Base-by-base conservation (phyloP, 2,797 vertebrate species). In the Tenualosa thibaudeaui region DNA sequence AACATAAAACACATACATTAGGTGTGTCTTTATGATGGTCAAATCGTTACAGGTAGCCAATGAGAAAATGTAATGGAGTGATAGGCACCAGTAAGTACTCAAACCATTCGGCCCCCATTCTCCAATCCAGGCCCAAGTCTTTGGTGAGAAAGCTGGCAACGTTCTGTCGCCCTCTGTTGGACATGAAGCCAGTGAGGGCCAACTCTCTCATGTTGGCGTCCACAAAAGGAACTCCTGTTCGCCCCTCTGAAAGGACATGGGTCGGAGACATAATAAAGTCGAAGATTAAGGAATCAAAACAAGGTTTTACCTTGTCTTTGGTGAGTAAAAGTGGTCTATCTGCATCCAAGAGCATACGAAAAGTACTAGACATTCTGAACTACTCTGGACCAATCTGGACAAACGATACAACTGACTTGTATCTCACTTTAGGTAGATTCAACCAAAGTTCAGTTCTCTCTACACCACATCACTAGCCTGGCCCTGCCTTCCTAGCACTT, bases 91-190 rank as follows among this genome's bases (percentile, higher is more conserved):
- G 92, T 5, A 97, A 89, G 84, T 94, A 95, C 46, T 97, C 94
- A 2, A 97, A 97, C 96, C 95, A 97, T 84, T 97, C 96, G 0
- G 96, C 96, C 19, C 96, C 96, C 94, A 96, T 94, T 90, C 96
- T 95, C 96, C 96, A 97, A 88, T 97, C 96, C 83, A 97, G 93
- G 0, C 95, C 94, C 88, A 97, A 89, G 90, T 97, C 96, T 88
- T 97, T 97, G 22, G 96, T 96, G 82, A 97, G 95, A 87, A 97
- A 97, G 89, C 96, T 97, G 60, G 96, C 95, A 0, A 97, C 96
- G 0, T 97, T 97, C 89, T 97, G 96, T 2, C 96, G 92, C 86
- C 96, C 97, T 88, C 96, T 94, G 92, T 97, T 97, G 65, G 96
- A 96, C 96, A 96, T 96, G 90, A 97, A 97, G 84, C 97, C 96